Base-by-base conservation (phyloP, 64 coral and sea anemone species). In the Anthopleura sola region DNA sequence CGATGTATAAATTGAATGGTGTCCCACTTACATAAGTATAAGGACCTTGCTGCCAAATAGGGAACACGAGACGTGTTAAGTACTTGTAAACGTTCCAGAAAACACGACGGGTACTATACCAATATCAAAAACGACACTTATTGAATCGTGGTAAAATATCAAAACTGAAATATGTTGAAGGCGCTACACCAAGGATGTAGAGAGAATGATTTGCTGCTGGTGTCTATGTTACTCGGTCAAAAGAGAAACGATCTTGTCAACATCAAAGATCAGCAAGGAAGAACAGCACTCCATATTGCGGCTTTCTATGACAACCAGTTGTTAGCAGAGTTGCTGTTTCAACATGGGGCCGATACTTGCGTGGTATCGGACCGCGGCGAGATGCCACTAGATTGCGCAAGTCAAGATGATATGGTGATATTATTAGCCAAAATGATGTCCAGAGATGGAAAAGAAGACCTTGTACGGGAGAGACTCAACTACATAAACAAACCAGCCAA, bases 351-450 rank as follows among this genome's bases (percentile, higher is more conserved):
- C 0, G 81, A 90, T 84, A 92, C 69, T 5, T 84, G 83, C 62
- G 36, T 75, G 19, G 74, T 85, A 47, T 92, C 90, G 23, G 76
- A 88, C 13, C 55, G 47, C 1, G 87, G 84, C 1, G 68, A 57
- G 26, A 92, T 97, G 39, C 94, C 90, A 34, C 60, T 97, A 49
- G 87, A 90, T 77, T 84, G 90, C 49, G 85, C 78, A 37, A 60
- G n/a, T 2, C 77, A 90, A 28, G 90, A 92, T 36, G 87, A 90
- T 55, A 92, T 92, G 80, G 64, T 86, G 17, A 36, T 97, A 17
- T 51, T 97, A 3, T 78, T 92, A 17, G 94, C 85, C 12, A 86
- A 87, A 31, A 90, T 96, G 76, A 92, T 97, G 94, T 62, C 90
- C 17, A 86, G 79, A 26, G 78, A 88, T 31, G 90, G 90, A 26